These are phyloP conservation scores for Hanleya hanleyi DNA, from an alignment of 2,888 invertebrate species.

Conservation along the genomic window DNA sequence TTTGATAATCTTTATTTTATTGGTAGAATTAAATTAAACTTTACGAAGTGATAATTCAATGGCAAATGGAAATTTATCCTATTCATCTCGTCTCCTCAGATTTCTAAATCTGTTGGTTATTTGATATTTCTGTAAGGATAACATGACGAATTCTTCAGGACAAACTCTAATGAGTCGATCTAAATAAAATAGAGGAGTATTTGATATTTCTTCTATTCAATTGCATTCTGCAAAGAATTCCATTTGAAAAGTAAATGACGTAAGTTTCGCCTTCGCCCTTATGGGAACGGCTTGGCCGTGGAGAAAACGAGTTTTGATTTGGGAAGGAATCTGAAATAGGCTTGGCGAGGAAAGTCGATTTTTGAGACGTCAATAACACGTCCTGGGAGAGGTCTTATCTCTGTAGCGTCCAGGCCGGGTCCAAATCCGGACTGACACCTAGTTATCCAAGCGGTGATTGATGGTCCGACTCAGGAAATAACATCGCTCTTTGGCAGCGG, in stretches of 20 bases:
- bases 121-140: no score
- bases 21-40: no score
- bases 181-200: no score
- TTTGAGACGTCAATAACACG: not conserved
- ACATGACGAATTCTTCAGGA: no score
- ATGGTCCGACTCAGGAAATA: constrained; percentile 1
- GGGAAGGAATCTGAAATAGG: not conserved
- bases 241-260: not conserved
- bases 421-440: constrained; percentile 2
- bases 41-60: no score
- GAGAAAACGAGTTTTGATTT: not conserved
- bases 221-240: no score
- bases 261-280: not conserved
- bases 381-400: constrained; percentile 5
- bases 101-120: no score
- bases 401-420: not conserved
- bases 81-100: no score
- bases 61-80: no score
- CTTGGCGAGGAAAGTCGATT: not conserved
- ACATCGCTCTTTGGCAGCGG: not conserved
- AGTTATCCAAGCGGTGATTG: constrained; percentile 8
- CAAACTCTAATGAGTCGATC: no score
- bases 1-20: no score
- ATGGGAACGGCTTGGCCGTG: not conserved
- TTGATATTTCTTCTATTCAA: not conserved